Evolutionary conservation across 2,113 vertebrate genomes (phyloP), one percentile per base, ranked within the genome.

Genomic region (Oreochromis aureus): DNA sequence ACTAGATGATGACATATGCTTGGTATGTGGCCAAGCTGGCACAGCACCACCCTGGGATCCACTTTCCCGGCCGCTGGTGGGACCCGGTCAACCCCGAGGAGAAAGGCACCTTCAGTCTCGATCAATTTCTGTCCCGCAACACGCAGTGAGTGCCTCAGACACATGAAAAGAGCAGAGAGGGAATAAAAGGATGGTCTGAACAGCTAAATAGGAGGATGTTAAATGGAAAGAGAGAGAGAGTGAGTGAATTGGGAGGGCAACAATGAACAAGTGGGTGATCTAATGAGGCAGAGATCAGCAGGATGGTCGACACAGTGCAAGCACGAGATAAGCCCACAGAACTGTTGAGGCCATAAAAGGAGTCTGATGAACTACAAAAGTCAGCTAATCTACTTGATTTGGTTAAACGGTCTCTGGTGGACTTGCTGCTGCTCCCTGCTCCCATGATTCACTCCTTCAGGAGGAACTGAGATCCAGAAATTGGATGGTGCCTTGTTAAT

Each of bases 1-100:
- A 51, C 30, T 79, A 99, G 99, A 98, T 99, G 98, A 98, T 99
- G 99, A 99, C 99, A 56, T 99, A 99, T 0, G 81, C 93, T 6
- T 99, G 99, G 98, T 99, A 99, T 91, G 96, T 99, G 92, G 96
- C 97, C 86, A 99, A 98, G 94, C 95, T 99, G 90, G 97, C 96
- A 4, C 97, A 96, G 79, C 98, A 99, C 90, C 96, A 98, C 92
- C 96, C 96, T 34, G 96, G 96, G 0, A 96, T 99, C 79, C 88
- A 84, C 91, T 99, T 99, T 93, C 99, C 99, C 2, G 98, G 99
- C 32, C 89, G 46, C 86, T 95, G 92, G 27, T 99, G 98, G 99
- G 97, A 97, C 93, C 97, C 98, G 12, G 93, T 96, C 36, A 79
- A 90, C 48, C 53, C 79, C 1, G 86, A 93, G 82, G 84, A 87